Evolutionary conservation across 2,888 invertebrate species (phyloP).

Genomic region (Protophormia terraenovae): DNA sequence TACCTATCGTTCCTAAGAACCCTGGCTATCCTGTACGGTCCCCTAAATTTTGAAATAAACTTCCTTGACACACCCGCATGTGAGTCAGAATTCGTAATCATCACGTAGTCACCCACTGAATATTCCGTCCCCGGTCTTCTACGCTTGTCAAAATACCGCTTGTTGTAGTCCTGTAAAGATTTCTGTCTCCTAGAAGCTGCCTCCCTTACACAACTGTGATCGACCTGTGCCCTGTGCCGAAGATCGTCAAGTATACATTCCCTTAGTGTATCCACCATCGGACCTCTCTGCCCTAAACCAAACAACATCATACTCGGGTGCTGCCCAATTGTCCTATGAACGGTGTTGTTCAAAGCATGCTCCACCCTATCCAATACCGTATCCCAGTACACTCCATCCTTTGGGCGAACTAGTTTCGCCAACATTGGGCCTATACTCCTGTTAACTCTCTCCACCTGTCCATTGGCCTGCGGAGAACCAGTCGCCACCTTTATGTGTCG

Average conservation of each 20-base stretch:
- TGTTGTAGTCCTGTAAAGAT: conserved; percentile 33
- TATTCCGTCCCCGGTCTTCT: conserved; percentile 12
- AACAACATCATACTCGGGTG: conserved; percentile 6
- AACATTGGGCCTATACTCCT: neutral
- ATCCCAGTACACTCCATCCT: no score
- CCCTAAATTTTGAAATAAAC: conserved; percentile 44
- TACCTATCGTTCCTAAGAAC: conserved; percentile 35
- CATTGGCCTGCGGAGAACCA: neutral
- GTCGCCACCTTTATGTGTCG: neutral
- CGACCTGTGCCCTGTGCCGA: neutral
- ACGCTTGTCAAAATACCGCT: conserved; percentile 19
- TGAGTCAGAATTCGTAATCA: conserved; percentile 34
- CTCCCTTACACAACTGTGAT: neutral
- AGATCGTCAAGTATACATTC: neutral
- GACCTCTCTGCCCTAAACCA: conserved; percentile 8
- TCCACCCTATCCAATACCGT: neutral
- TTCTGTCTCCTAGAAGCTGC: neutral
- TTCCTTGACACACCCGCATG: conserved; percentile 50
- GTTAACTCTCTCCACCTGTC: neutral
- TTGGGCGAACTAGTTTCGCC: neutral
- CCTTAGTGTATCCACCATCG: neutral
- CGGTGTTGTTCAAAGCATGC: neutral
- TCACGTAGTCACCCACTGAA: conserved; percentile 39
- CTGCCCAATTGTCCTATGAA: neutral
- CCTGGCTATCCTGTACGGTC: conserved; percentile 26